phyloP scores from a whole-genome alignment of 2,797 vertebrate genomes.

The Momotus momota region DNA sequence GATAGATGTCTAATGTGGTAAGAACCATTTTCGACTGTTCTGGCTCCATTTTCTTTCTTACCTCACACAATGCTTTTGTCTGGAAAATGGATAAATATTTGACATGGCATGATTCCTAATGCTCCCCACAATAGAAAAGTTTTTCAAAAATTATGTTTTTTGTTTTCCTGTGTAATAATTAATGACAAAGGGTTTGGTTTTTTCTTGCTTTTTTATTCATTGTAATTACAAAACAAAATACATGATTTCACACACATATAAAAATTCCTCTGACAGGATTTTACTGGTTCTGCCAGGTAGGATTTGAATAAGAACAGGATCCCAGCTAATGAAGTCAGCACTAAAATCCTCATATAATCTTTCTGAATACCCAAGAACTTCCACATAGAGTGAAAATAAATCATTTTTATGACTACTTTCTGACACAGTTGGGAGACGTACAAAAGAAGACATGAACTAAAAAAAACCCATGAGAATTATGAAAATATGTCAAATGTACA shows the following conservation, averaged over 20 bases:
- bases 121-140: slow-evolving; percentile 15
- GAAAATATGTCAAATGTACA: not conserved
- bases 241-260: not conserved
- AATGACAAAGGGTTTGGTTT: not conserved
- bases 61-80: slow-evolving; percentile 62
- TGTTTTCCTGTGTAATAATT: not conserved
- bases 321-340: slow-evolving; percentile 40
- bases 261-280: not conserved
- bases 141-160: slow-evolving; percentile 34
- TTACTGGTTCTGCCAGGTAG: not conserved
- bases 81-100: slow-evolving; percentile 77
- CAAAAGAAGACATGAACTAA: not conserved
- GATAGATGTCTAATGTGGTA: slow-evolving; percentile 61
- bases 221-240: slow-evolving; percentile 34
- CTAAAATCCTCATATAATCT: slow-evolving; percentile 25
- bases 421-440: not conserved
- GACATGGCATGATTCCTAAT: slow-evolving; percentile 55
- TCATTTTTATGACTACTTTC: not conserved
- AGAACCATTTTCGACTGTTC: slow-evolving; percentile 60
- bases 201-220: not conserved
- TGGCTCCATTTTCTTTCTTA: slow-evolving; percentile 72
- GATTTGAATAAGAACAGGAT: slow-evolving; percentile 32
- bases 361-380: not conserved
- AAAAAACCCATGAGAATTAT: not conserved
- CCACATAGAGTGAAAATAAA: slow-evolving; percentile 3